phyloP scores from a whole-genome alignment of 2,888 invertebrate species.

The Esperia sulphurella region DNA sequence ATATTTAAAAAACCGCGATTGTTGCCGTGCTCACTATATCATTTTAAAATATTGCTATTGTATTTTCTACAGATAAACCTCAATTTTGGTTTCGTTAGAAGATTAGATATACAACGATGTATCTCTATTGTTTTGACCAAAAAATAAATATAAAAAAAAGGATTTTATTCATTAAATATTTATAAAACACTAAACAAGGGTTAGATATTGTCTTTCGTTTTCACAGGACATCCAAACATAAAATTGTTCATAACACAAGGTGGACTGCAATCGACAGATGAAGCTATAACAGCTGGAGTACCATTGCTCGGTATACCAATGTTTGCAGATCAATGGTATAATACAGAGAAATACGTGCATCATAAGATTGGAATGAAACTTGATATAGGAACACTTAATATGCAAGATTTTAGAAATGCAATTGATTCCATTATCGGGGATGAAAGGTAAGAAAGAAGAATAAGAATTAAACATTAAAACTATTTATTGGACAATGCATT shows the following conservation, averaged over 20 bases:
- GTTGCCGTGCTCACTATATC: no score
- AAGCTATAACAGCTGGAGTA: constrained; percentile 51
- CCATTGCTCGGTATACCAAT: constrained; percentile 55
- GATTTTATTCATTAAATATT: no score
- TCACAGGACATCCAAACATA: constrained; percentile 52
- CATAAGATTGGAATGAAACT: constrained; percentile 38
- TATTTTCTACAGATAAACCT: no score
- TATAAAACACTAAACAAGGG: constrained; percentile 6
- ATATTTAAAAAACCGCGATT: no score
- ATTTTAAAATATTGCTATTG: no score
- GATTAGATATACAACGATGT: no score
- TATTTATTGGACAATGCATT: no score
- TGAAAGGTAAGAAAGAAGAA: constrained; percentile 19
- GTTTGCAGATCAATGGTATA: constrained; percentile 54
- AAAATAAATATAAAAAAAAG: no score
- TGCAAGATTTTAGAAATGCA: constrained; percentile 21
- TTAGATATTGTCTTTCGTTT: constrained; percentile 5
- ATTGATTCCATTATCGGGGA: constrained; percentile 25
- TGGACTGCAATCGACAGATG: constrained; percentile 59
- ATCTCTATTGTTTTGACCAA: no score
- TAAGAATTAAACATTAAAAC: no score
- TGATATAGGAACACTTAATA: constrained; percentile 25
- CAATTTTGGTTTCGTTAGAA: no score
- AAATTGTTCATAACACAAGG: constrained; percentile 65
- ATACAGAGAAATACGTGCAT: constrained; percentile 33